These are phyloP conservation scores for Pseudomyrmex sp. DNA, from an alignment of 1,140 invertebrate species.

Conservation along the genomic window DNA sequence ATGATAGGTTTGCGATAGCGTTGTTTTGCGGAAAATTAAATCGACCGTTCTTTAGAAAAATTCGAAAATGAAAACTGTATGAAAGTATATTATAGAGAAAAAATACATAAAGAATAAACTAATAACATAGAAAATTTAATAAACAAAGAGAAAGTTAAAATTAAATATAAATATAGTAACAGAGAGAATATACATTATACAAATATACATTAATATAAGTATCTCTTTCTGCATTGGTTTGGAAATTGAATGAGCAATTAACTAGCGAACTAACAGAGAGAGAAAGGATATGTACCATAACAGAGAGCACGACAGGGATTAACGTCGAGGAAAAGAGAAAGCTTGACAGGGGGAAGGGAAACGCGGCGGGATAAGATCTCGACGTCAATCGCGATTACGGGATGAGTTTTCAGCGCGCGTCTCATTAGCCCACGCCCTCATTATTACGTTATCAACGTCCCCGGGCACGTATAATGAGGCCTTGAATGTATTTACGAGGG, in stretches of 20 bases:
- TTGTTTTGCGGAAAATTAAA: neutral
- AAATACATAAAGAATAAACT: neutral
- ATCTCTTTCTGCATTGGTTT: neutral
- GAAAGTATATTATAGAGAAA: neutral
- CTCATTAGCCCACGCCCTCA: constrained; percentile 80
- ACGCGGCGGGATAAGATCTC: neutral
- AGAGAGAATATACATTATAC: too few species aligned
- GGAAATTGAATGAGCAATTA: constrained; percentile 17
- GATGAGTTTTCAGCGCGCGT: constrained; percentile 70
- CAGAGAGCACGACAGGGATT: neutral
- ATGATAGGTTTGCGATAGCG: neutral
- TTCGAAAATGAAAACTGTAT: neutral
- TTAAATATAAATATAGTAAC: neutral
- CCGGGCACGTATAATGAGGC: constrained; percentile 73
- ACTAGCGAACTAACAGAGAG: neutral
- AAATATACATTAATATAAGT: too few species aligned
- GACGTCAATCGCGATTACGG: constrained; percentile 77
- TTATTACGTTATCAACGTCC: constrained; percentile 82
- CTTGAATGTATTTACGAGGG: constrained; percentile 78
- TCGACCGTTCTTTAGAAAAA: neutral
- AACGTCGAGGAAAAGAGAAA: neutral
- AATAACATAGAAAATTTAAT: neutral
- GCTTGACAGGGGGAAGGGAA: neutral
- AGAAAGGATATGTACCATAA: neutral
- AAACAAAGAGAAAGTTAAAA: constrained; percentile 1